Evolutionary conservation across 2,113 vertebrate species (phyloP), one percentile per base, ranked within the genome.

Genomic region (Cynocephalus volans): DNA sequence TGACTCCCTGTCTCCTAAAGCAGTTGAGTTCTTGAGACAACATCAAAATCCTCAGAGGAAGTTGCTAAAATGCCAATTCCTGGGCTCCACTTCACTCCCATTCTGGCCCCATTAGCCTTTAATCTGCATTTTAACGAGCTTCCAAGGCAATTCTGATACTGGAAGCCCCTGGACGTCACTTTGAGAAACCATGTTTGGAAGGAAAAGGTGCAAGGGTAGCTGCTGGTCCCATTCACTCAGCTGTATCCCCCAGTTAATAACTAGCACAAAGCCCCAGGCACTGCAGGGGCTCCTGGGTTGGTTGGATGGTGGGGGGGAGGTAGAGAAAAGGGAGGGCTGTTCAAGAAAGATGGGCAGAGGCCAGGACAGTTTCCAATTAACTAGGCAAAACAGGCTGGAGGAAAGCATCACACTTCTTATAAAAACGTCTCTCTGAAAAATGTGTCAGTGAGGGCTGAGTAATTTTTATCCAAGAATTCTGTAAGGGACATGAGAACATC

Each of bases 51-150:
- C 72, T 79, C 41, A 14, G 24, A 86, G 8, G 67, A 48, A 88
- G 31, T 60, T 54, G 36, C 77, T 65, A 48, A 79, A 91, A 95
- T 54, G 90, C 31, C 65, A 84, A 50, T 60, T 90, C 83, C 80
- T n/a, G 45, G 69, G 48, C 36, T 67, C 56, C 31, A 65, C 15
- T 65, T 54, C n/a, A 26, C 75, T 28, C 54, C 41, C 48, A 67
- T 36, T 75, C 70, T 52, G 36, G 70, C 23, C 28, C 70, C 58
- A 75, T 8, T 14, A 52, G 52, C 94, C 73, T 89, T 82, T 73
- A 92, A 67, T 90, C 41, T 95, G 73, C 82, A 88, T 93, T 85
- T 80, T 88, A 95, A 83, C 69, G 73, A 80, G 67, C 36, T 96
- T 48, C 54, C 41, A 36, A 83, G 60, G 60, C 41, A 65, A 81